phyloP scores from a whole-genome alignment of 2,113 vertebrate genomes.

The Chaenocephalus aceratus region DNA sequence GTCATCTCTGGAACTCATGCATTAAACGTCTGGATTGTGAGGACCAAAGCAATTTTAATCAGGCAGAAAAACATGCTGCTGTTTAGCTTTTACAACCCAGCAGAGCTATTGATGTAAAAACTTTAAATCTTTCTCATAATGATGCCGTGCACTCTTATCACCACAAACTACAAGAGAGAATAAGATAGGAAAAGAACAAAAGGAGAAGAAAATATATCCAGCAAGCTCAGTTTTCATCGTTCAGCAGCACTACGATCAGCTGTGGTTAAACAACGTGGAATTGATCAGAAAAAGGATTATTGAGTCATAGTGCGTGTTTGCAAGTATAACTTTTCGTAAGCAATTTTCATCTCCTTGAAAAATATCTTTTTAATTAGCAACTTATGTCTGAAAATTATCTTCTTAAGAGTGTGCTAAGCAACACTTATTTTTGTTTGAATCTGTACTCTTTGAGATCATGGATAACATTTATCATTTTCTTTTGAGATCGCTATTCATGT shows the following conservation, averaged over 20 bases:
- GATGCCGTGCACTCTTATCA: constrained; percentile 48
- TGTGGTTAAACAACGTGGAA: neutral
- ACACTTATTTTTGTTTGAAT: too few species aligned
- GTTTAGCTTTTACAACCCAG: constrained; percentile 59
- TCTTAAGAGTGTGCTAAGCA: neutral
- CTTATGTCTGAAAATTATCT: neutral
- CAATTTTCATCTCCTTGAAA: neutral
- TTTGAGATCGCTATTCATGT: neutral
- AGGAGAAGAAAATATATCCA: constrained; percentile 7
- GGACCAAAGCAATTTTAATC: constrained; percentile 68
- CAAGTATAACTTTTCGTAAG: neutral
- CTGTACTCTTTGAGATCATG: neutral
- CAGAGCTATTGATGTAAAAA: constrained; percentile 64
- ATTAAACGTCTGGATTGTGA: constrained; percentile 37
- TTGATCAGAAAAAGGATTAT: neutral
- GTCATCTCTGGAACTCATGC: constrained; percentile 39
- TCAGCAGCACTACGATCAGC: constrained; percentile 22
- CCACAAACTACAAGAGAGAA: constrained; percentile 35
- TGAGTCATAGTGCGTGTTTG: too few species aligned
- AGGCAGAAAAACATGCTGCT: constrained; percentile 52
- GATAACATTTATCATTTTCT: neutral
- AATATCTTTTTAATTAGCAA: neutral
- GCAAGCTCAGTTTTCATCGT: constrained; percentile 29
- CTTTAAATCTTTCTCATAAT: constrained; percentile 52
- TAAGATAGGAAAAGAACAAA: neutral